phyloP scores from a whole-genome alignment of 2,888 invertebrate genomes.

The Unio delphinus region DNA sequence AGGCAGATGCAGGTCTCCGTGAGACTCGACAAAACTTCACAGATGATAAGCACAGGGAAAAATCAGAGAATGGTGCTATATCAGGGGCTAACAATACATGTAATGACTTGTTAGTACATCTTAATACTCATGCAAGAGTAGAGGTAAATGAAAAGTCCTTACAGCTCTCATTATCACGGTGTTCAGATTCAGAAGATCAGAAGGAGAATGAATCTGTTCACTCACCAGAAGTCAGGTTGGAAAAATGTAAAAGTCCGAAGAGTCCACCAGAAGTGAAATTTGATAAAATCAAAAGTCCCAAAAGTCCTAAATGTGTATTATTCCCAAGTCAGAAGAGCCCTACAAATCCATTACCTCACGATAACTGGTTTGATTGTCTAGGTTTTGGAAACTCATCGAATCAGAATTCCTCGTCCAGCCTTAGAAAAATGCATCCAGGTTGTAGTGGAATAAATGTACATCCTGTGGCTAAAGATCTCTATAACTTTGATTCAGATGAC shows the following conservation, averaged over 20 bases:
- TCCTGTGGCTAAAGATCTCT: slow-evolving; percentile 24
- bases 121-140: slow-evolving; percentile 7
- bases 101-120: slow-evolving; percentile 2
- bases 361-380: too few species aligned
- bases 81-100: slow-evolving; percentile 16
- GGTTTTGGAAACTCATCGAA: too few species aligned
- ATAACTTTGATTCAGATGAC: slow-evolving; percentile 38
- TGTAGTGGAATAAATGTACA: slow-evolving; percentile 22
- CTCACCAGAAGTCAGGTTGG: slow-evolving; percentile 15
- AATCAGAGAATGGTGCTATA: slow-evolving; percentile 14
- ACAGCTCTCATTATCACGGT: slow-evolving; percentile 2
- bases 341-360: slow-evolving; percentile 15
- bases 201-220: slow-evolving; percentile 28
- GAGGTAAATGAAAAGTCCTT: slow-evolving; percentile 12
- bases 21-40: slow-evolving; percentile 18
- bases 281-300: slow-evolving; percentile 29
- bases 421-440: slow-evolving; percentile 17
- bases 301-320: slow-evolving; percentile 28
- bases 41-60: slow-evolving; percentile 28
- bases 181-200: slow-evolving; percentile 25
- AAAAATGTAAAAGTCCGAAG: slow-evolving; percentile 29
- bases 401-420: slow-evolving; percentile 11
- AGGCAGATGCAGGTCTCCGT: slow-evolving; percentile 13
- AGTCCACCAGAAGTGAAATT: slow-evolving; percentile 20
- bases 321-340: slow-evolving; percentile 36